Evolutionary conservation across 2,113 vertebrate genomes (phyloP).

Genomic region (Spea multiplicata): DNA sequence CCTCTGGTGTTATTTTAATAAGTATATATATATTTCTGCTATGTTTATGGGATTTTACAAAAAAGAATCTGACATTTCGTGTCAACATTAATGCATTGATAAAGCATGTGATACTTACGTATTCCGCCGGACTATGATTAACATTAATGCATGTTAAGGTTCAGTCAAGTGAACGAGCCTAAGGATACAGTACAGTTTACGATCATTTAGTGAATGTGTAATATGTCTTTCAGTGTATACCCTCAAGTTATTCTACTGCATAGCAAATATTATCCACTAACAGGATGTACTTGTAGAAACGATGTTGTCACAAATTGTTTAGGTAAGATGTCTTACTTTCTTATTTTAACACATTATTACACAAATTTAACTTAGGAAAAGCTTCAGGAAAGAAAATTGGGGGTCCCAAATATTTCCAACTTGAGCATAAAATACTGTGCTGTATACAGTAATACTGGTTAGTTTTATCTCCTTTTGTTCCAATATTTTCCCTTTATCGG

Average conservation of each 20-base stretch:
- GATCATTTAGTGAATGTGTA: slow-evolving; percentile 32
- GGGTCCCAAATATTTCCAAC: too few relatives aligned
- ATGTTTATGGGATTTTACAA: neutral
- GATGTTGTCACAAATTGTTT: too few relatives aligned
- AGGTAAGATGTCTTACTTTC: too few relatives aligned
- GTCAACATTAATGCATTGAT: slow-evolving; percentile 30
- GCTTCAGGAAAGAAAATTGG: too few relatives aligned
- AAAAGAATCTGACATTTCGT: neutral
- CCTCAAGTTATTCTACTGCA: neutral
- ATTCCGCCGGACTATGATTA: slow-evolving; percentile 2
- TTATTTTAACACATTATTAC: too few relatives aligned
- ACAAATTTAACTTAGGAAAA: too few relatives aligned
- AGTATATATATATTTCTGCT: slow-evolving; percentile 8
- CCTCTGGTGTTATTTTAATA: slow-evolving; percentile 33
- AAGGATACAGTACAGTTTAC: slow-evolving; percentile 28
- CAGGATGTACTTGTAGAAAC: too few relatives aligned
- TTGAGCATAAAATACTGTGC: too few relatives aligned
- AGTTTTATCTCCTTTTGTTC: too few relatives aligned
- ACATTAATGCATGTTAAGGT: slow-evolving; percentile 4
- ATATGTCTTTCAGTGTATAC: slow-evolving; percentile 23
- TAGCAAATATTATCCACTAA: too few relatives aligned
- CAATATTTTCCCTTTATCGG: too few relatives aligned
- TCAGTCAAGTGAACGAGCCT: slow-evolving; percentile 12
- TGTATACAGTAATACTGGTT: too few relatives aligned
- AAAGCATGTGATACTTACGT: slow-evolving; percentile 6